Base-by-base conservation (phyloP, 2,888 invertebrate genomes). In the Microctonus aethiopoides region DNA sequence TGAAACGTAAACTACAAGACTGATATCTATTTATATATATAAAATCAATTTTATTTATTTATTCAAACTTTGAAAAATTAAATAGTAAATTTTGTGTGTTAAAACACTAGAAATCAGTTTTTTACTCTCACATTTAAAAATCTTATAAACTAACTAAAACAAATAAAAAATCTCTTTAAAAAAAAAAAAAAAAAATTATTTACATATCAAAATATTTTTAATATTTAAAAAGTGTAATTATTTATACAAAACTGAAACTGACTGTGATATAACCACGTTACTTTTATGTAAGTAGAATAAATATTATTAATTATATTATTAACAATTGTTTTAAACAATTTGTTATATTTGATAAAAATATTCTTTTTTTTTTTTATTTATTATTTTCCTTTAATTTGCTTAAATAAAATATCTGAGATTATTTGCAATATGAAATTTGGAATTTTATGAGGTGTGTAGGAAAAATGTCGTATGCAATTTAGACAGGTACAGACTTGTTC, bases 401-500 rank as follows among this genome's bases (percentile, higher is more conserved):
- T n/a, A n/a, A n/a, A n/a, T n/a, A n/a, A n/a, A n/a, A n/a, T n/a
- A n/a, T n/a, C n/a, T n/a, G n/a, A n/a, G n/a, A n/a, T n/a, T n/a
- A n/a, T n/a, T n/a, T n/a, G n/a, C n/a, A n/a, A n/a, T n/a, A n/a
- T n/a, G n/a, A 16, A 10, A 20, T 34, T n/a, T 39, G 32, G n/a
- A 24, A 24, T 61, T 36, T 52, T 32, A 13, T 3, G 36, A 60
- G 20, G 16, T 41, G 34, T 34, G 20, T 24, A 24, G 11, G 16
- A 34, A 26, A 26, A 60, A 56, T 54, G 32, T 56, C 32, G 57
- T 20, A 32, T 36, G 56, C 26, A 34, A 16, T 56, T 57, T 56
- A 61, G 66, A 66, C 69, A 51, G 34, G 70, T 56, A 41, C 39
- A 39, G 52, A 63, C 72, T 24, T 70, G 74, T 71, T 74, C 60